Evolutionary conservation across 2,113 vertebrate species (phyloP).

Genomic region (Scalopus aquaticus): DNA sequence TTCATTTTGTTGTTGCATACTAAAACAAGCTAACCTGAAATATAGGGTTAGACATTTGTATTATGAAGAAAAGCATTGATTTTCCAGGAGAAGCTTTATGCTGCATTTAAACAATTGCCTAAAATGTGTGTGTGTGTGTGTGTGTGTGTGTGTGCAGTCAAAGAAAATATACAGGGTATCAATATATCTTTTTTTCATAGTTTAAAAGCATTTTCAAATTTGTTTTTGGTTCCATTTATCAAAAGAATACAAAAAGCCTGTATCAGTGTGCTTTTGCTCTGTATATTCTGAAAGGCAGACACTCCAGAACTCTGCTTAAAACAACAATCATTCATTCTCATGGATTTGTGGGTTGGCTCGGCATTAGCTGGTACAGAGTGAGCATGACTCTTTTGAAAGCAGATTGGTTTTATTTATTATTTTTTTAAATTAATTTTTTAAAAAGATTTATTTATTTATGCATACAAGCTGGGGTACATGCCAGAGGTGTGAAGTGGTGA

Average conservation of each 20-base stretch:
- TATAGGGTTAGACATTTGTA: neutral
- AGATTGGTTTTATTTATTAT: no score
- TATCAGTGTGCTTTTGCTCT: neutral
- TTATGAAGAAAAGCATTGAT: neutral
- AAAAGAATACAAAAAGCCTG: neutral
- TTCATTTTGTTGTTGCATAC: slow-evolving; percentile 21
- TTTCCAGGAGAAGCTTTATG: neutral
- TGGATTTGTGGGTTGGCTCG: neutral
- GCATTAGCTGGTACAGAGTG: neutral
- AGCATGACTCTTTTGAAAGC: neutral
- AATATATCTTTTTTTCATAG: slow-evolving; percentile 6
- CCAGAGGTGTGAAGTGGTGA: no score
- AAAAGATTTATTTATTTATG: no score
- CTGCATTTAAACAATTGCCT: neutral
- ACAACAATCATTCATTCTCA: neutral
- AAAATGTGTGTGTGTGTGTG: neutral
- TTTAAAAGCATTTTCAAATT: slow-evolving; percentile 44
- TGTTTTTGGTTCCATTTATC: slow-evolving; percentile 22
- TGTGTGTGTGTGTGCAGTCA: neutral
- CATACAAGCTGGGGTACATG: no score
- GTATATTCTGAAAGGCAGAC: neutral
- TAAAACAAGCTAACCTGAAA: neutral
- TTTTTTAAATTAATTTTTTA: no score
- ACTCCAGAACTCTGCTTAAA: neutral
- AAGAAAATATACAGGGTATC: neutral